Base-by-base conservation (phyloP, 2,888 invertebrate genomes). In the Coecobrya sp. region DNA sequence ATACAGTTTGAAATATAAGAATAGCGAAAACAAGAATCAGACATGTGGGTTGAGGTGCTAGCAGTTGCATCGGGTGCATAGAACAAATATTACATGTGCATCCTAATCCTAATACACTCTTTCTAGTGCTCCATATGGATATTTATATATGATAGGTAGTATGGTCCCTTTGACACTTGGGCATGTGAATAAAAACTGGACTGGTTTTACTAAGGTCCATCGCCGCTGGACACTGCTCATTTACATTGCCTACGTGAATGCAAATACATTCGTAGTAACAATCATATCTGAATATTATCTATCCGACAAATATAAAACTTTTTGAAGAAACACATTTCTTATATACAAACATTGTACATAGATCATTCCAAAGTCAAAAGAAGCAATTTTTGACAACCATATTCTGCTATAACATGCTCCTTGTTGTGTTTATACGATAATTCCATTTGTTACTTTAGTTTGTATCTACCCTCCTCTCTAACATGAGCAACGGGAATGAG, bases 191-290 rank as follows among this genome's bases (percentile, higher is more conserved):
- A 19, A 55, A 19, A 62, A 36, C 25, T 73, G 49, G 62, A 89
- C 89, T 62, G 73, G 84, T 89, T 89, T 84, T 73, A 70, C 84
- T 89, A 81, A 70, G 70, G 59, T 59, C 82, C 27, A 73, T 25
- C 89, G 42, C 73, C 59, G 89, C 76, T 89, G 89, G 84, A 89
- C 82, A 89, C 30, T 79, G 52, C 49, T 25, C 81, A 5, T 76
- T 86, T 30, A 42, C 65, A 42, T 42, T 42, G 25, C 25, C 65
- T 52, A 45, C 84, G 25, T 84, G 86, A 55, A 81, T 81, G 81
- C 81, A 36, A 81, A 79, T 70, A 49, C n/a, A 19, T 68, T n/a
- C n/a, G n/a, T n/a, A 68, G n/a, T 59, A 55, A 27, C 52, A 49
- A 70, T 5, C 70, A 30, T 65, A 13, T 42, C 52, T 59, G 55